Base-by-base conservation (phyloP, 2,888 invertebrate species). In the Stictocephala bisonia region DNA sequence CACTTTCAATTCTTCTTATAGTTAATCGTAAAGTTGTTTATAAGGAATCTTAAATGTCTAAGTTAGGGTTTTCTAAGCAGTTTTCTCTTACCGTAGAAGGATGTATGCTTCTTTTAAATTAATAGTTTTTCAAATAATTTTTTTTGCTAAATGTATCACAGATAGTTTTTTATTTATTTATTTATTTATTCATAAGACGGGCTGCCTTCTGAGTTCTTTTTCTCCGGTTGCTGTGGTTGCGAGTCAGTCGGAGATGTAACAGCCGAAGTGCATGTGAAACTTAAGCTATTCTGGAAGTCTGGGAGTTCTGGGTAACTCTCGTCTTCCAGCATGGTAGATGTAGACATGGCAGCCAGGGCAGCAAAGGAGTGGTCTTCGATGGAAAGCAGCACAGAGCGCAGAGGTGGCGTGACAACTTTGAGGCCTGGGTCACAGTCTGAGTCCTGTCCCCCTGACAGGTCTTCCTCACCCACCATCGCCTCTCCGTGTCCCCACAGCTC, bases 321-420 rank as follows among this genome's bases (percentile, higher is more conserved):
- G 80, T 94, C 94, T 77, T 93, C 93, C 29, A 94, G 85, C 31
- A 94, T 84, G 73, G 89, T 89, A 44, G 89, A 90, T 0, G 89
- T 89, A 48, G 90, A 91, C 58, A 91, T 90, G 9, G 80, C 80
- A 1, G 91, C 91, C 81, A 92, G 86, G 73, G 88, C 87, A 0
- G 93, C 93, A 79, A 94, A 93, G 79, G 92, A 91, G 1, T 90
- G 88, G 81, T 91, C 91, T 80, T 91, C 91, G 40, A 91, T 87
- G 0, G 90, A 90, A 3, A 91, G 85, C 0, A 90, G 86, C 1
- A 91, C 85, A 71, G 85, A 84, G n/a, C 85, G 80, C 35, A 85
- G 73, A 2, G 82, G 75, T 60, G 78, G 77, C 68, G 77, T 75
- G 77, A 78, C 76, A 74, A 75, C n/a, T n/a, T 13, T 24, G 24